Percentiles rank a stretch among this genome's conserved stretches.
Conservation (phyloP, 2,888 invertebrate genomes). For the Notodonta ziczac region DNA sequence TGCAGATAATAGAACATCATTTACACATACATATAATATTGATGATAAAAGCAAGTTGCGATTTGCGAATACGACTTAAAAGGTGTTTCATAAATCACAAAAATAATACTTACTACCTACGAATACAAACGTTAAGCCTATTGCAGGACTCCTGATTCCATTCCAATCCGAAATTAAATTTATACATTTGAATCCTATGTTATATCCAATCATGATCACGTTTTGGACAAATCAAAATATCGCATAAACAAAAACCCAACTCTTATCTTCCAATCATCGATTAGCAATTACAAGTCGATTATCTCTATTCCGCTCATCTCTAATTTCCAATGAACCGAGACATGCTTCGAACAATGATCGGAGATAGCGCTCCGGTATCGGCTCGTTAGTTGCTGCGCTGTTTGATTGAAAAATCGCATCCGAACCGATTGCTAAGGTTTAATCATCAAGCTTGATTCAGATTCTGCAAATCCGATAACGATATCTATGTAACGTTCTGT, state of each 20-base stretch:
- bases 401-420: conserved; percentile 4
- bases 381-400: neutral
- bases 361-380: neutral
- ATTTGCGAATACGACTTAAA: too few species aligned
- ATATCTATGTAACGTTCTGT: neutral
- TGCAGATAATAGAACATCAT: neutral
- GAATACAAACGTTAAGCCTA: too few species aligned
- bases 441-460: neutral
- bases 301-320: neutral
- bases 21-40: neutral
- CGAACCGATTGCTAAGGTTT: neutral
- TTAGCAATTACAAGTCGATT: conserved; percentile 1
- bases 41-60: too few species aligned
- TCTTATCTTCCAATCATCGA: neutral
- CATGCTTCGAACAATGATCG: neutral
- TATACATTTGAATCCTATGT: too few species aligned
- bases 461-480: neutral
- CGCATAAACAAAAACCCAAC: neutral
- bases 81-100: too few species aligned
- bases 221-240: too few species aligned
- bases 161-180: too few species aligned
- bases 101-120: too few species aligned
- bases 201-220: too few species aligned
- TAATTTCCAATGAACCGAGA: conserved; percentile 1
- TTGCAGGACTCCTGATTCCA: too few species aligned